phyloP scores from a whole-genome alignment of 2,888 invertebrate species.

The Morinoia aosen region DNA sequence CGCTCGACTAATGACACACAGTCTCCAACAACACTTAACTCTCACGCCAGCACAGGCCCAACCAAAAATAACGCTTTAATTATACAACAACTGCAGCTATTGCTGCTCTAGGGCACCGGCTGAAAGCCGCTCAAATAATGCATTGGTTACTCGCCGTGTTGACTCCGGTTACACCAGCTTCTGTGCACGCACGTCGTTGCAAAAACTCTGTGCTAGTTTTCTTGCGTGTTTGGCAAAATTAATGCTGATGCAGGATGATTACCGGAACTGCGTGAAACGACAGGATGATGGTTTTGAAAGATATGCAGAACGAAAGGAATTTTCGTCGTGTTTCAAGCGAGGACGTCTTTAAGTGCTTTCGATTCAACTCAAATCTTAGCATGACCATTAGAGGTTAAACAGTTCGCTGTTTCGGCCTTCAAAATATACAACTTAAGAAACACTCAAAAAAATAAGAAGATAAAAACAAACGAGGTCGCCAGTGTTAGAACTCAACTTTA shows the following conservation, averaged over 20 bases:
- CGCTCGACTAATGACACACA: constrained; percentile 33
- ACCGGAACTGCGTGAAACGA: background rate
- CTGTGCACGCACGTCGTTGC: background rate
- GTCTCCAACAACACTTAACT: constrained; percentile 18
- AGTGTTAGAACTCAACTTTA: background rate
- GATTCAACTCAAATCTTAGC: background rate
- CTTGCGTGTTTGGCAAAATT: background rate
- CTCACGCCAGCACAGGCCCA: background rate
- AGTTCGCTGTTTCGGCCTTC: background rate
- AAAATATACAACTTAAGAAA: background rate
- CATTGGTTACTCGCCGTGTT: background rate
- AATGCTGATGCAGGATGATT: background rate
- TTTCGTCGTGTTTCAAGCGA: background rate
- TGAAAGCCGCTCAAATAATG: background rate
- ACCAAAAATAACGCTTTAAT: background rate
- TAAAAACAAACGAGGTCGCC: background rate
- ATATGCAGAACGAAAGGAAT: background rate
- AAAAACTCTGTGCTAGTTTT: background rate
- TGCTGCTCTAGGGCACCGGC: background rate
- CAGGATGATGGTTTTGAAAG: background rate
- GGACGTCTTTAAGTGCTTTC: background rate
- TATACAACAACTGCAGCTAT: background rate
- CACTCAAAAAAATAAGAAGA: background rate
- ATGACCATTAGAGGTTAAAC: background rate
- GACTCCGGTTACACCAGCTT: background rate